These are phyloP conservation scores for Sipha flava DNA, from an alignment of 1,140 invertebrate genomes.

Conservation along the genomic window DNA sequence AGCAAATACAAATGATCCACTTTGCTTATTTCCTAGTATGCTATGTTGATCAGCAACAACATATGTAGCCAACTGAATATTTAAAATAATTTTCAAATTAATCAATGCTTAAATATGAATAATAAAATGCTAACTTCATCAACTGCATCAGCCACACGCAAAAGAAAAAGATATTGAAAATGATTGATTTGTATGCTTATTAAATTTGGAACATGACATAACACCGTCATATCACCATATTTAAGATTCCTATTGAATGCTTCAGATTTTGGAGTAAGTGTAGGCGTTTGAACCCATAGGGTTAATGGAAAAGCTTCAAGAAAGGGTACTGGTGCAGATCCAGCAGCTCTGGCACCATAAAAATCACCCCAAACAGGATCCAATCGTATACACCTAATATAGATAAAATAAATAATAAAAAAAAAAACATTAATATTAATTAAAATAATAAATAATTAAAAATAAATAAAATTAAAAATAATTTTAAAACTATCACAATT, in stretches of 20 bases:
- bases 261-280: not conserved
- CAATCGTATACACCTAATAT: conserved; percentile 56
- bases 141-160: conserved; percentile 73
- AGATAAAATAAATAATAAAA: conserved; percentile 22
- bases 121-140: conserved; percentile 41
- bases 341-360: conserved; percentile 64
- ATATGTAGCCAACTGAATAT: conserved; percentile 57
- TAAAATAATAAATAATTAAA: not conserved
- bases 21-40: conserved; percentile 36
- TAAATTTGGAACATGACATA: conserved; percentile 66
- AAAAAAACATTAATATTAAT: too few species aligned
- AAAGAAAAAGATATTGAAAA: conserved; percentile 82
- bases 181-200: conserved; percentile 83
- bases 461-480: too few species aligned
- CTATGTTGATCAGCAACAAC: conserved; percentile 65
- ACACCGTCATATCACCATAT: conserved; percentile 55
- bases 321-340: conserved; percentile 70
- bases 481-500: too few species aligned
- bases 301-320: conserved; percentile 83
- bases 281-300: conserved; percentile 57
- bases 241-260: not conserved
- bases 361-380: conserved; percentile 93
- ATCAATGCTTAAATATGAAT: not conserved
- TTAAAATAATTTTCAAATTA: not conserved
- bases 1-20: conserved; percentile 57